Evolutionary conservation across 2,113 vertebrate genomes (phyloP).

Genomic region (Sprattus sprattus): DNA sequence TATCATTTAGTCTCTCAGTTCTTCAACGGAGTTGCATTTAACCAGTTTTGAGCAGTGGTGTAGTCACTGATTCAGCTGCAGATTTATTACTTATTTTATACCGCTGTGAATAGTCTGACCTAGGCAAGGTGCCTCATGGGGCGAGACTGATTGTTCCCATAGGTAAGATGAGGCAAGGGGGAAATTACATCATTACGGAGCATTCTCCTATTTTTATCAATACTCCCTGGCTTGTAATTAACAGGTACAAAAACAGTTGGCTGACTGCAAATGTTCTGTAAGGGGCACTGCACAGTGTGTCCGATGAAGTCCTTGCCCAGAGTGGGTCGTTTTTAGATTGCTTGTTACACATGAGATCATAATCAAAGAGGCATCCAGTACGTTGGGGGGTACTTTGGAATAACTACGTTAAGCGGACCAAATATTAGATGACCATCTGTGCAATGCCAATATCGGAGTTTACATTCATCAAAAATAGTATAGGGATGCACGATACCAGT

Average conservation of each 20-base stretch:
- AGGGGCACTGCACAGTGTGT: neutral
- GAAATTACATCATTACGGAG: neutral
- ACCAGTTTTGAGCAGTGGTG: slow-evolving; percentile 16
- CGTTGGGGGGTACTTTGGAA: neutral
- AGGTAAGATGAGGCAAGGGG: neutral
- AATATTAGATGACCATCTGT: neutral
- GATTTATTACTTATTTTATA: slow-evolving; percentile 48
- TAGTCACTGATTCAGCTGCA: slow-evolving; percentile 49
- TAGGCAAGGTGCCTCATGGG: neutral
- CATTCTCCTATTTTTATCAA: neutral
- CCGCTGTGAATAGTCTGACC: neutral
- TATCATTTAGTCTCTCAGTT: neutral
- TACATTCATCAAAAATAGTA: neutral
- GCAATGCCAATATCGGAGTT: neutral
- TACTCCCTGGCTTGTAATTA: neutral
- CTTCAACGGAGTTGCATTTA: neutral
- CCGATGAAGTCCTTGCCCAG: neutral
- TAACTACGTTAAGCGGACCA: neutral
- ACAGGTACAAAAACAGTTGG: neutral
- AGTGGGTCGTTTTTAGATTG: neutral
- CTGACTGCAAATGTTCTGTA: neutral
- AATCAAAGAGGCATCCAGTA: neutral
- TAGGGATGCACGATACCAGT: too few species aligned
- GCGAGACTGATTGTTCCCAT: neutral
- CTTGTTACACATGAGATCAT: neutral